Evolutionary conservation across 1,140 invertebrate species (phyloP), one percentile per base, ranked within the genome.

Genomic region (Agrypnia vestita): DNA sequence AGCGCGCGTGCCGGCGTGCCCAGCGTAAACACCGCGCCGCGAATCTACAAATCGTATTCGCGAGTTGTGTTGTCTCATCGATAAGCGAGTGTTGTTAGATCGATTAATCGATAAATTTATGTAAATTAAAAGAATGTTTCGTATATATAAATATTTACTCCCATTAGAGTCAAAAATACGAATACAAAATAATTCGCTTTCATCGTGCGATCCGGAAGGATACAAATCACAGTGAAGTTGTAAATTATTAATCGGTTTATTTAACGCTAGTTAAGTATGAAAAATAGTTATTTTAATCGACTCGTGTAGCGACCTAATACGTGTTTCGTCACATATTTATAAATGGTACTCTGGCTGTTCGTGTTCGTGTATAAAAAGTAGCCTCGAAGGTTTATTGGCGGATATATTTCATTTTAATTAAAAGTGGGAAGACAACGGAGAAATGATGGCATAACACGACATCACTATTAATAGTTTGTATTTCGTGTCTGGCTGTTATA

Each of bases 321-420:
- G 15, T 19, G 46, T 69, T 69, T 69, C n/a, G n/a, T n/a, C 64
- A 69, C 64, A 19, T 46, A 44, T 67, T 69, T 35, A 69, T 69
- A 49, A 69, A 69, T 69, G 64, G n/a, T 69, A 10, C 17, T 46
- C 44, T 0, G 15, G 21, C 11, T 3, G 8, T 51, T 12, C 49
- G 8, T 15, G 44, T 25, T 64, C 19, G 25, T 13, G 3, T 13
- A 47, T 69, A 17, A 69, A 69, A 67, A 69, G 44, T 49, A 35
- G 21, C 69, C 19, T 55, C 51, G 12, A 53, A 19, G 12, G 17
- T 11, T 25, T 51, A 51, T 72, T 55, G 19, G 51, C 21, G 47
- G 44, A 53, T 53, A 73, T 43, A 73, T 55, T 73, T 73, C 49
- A 73, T 73, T 73, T 51, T 51, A 73, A 73, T 73, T 73, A 73